Conservation (phyloP, 2,113 vertebrate species). For the Parotia lawesii region DNA sequence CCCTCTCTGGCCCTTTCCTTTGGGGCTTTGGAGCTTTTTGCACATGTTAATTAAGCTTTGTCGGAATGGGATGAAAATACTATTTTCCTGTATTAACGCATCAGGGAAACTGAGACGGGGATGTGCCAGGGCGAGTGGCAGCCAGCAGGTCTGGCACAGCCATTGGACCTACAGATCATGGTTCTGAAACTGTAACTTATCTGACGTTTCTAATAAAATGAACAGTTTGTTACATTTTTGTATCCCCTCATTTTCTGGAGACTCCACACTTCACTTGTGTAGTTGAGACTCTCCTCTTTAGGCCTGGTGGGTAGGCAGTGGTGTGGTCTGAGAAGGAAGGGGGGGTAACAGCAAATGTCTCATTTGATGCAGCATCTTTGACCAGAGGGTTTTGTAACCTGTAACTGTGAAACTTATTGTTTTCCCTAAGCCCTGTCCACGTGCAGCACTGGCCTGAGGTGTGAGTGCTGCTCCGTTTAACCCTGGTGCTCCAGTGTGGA, state of each 20-base stretch:
- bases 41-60: neutral
- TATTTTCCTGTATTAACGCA: neutral
- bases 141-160: neutral
- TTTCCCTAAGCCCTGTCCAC: accelerated
- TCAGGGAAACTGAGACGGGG: neutral
- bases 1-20: neutral
- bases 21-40: neutral
- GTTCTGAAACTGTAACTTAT: slow-evolving; percentile 3
- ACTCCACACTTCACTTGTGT: neutral
- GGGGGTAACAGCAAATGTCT: accelerated
- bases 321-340: neutral
- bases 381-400: neutral
- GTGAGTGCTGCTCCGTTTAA: accelerated
- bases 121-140: neutral
- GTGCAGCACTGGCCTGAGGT: accelerated
- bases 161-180: neutral
- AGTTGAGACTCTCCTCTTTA: neutral
- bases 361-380: neutral
- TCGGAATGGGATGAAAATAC: neutral
- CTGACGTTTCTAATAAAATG: slow-evolving; percentile 35
- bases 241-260: slow-evolving; percentile 38
- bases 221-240: neutral
- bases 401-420: neutral
- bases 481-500: accelerated
- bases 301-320: neutral